These are phyloP conservation scores for Drosophila tanythrix DNA, from an alignment of 2,888 invertebrate genomes.

Conservation along the genomic window DNA sequence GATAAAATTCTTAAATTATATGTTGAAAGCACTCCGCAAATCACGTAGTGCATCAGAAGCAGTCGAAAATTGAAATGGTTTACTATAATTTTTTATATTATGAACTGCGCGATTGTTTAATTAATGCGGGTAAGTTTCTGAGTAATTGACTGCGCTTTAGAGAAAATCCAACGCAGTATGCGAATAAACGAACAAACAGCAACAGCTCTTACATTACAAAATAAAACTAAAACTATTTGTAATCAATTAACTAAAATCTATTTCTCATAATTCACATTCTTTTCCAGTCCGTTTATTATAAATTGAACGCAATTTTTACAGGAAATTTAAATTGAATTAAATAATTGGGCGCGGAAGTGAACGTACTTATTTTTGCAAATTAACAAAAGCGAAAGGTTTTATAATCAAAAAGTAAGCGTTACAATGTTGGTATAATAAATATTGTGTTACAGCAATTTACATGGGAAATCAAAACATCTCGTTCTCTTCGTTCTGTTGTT, in stretches of 20 bases:
- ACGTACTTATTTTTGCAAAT: neutral
- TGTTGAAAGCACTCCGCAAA: neutral
- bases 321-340: conserved; percentile 13
- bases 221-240: neutral
- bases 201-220: neutral
- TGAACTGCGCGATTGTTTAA: conserved; percentile 9
- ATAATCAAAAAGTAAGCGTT: neutral
- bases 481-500: conserved; percentile 94
- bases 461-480: conserved; percentile 92
- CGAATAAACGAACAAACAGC: neutral
- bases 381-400: neutral
- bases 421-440: neutral
- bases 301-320: neutral
- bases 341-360: conserved; percentile 2
- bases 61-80: conserved; percentile 83
- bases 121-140: conserved; percentile 41
- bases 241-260: neutral
- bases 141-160: conserved; percentile 39
- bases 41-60: conserved; percentile 63
- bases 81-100: neutral
- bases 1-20: conserved; percentile 3
- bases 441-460: neutral
- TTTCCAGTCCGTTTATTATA: neutral
- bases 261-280: neutral
- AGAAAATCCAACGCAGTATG: conserved; percentile 15